These are phyloP conservation scores for Willisornis vidua DNA, from an alignment of 2,113 vertebrate species.

Conservation along the genomic window DNA sequence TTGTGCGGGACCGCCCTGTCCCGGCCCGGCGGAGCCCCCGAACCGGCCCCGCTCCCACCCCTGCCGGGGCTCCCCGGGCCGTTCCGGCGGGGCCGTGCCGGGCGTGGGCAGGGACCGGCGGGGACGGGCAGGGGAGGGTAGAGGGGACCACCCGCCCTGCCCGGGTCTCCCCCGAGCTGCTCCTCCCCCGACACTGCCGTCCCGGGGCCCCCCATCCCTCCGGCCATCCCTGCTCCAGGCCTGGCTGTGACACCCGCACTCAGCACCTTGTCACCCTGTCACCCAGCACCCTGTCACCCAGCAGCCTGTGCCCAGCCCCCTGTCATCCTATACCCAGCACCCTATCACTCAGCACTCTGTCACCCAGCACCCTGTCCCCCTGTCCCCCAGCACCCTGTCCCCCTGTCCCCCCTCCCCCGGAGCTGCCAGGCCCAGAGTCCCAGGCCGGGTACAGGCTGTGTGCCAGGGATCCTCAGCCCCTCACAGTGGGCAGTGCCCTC, in stretches of 20 bases:
- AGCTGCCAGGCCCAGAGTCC: not conserved
- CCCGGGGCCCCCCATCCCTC: not conserved
- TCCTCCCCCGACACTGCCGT: not conserved
- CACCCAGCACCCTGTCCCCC: not conserved
- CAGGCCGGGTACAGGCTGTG: fast-evolving
- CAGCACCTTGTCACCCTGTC: no score
- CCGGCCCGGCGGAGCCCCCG: not conserved
- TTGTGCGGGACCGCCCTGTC: not conserved
- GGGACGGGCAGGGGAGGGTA: not conserved
- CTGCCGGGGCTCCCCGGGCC: not conserved
- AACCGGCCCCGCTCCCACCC: not conserved
- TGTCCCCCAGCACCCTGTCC: not conserved
- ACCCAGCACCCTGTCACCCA: no score
- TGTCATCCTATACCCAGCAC: not conserved
- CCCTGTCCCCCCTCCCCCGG: not conserved
- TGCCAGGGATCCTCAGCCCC: fast-evolving
- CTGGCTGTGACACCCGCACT: not conserved
- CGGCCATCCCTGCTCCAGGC: not conserved
- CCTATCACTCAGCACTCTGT: no score
- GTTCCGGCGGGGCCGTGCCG: not conserved
- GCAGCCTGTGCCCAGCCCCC: no score
- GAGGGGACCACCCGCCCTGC: no score
- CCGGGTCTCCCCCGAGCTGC: not conserved
- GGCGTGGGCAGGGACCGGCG: not conserved
- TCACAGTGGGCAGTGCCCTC: fast-evolving